Base-by-base conservation (phyloP, 1,140 invertebrate species). In the Chironomus striatipennis region DNA sequence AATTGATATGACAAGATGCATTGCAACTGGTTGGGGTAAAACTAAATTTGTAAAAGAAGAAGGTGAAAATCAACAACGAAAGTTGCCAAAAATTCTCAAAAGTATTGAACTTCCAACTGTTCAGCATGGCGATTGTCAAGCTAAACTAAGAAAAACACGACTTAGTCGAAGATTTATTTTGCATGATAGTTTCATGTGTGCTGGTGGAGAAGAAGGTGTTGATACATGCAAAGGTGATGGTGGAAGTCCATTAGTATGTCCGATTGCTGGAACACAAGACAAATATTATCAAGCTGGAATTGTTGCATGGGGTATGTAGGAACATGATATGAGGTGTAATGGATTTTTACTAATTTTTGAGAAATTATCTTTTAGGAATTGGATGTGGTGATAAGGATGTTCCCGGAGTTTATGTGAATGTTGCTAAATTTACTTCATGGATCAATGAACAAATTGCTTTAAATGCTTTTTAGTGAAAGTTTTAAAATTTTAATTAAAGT, bases 361-460 rank as follows among this genome's bases (percentile, higher is more conserved):
- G n/a, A n/a, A n/a, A n/a, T n/a, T n/a, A n/a, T n/a, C n/a, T n/a
- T n/a, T n/a, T n/a, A n/a, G n/a, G 88, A 21, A 87, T 88, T 78
- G 87, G 86, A 3, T 88, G 87, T 77, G 86, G 84, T 0, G 80
- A 83, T 7, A 78, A 83, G 42, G 86, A 85, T 57, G 83, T 87
- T 5, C 91, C 91, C 10, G 90, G 90, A 0, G 90, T 92, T 1
- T 93, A 93, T 77, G 86, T 87, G 0, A 87, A 89, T 76, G 87
- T 91, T 0, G 81, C 86, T 9, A 83, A 86, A 73, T 85, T 88
- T 72, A 82, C 86, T 70, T 80, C 83, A 64, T 92, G 90, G 90
- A 88, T 92, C 65, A 87, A 90, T 17, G 7, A 10, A 67, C 10
- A 67, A 17, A 67, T 67, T 67, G 12, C 15, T 17, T n/a, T n/a